Conservation (phyloP, 2,888 invertebrate genomes). For the Agonopterix heracliana region DNA sequence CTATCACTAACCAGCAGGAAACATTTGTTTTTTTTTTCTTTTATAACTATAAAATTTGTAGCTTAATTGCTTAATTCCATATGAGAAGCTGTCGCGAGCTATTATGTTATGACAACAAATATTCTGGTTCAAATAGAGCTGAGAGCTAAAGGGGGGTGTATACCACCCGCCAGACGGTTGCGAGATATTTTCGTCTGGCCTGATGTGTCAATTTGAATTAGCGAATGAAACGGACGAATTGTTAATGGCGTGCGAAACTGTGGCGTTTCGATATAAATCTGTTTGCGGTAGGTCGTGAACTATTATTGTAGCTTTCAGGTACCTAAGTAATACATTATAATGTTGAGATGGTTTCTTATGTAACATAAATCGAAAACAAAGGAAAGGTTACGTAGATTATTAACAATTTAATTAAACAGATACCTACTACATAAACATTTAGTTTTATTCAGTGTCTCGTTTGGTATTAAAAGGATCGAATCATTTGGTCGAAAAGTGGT, state of each 20-base stretch:
- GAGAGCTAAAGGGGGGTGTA: slow-evolving; percentile 28
- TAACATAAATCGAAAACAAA: too few species aligned
- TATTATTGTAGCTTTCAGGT: background rate
- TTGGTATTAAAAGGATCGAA: too few species aligned
- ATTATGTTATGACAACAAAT: slow-evolving; percentile 44
- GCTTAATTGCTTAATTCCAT: background rate
- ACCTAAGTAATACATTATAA: background rate
- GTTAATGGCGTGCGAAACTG: slow-evolving; percentile 38
- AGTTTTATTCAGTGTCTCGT: too few species aligned
- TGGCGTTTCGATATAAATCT: slow-evolving; percentile 11
- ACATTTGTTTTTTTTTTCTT: too few species aligned
- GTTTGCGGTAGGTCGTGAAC: slow-evolving; percentile 39
- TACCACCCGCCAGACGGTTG: slow-evolving; percentile 44
- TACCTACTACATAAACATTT: too few species aligned
- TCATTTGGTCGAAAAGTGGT: too few species aligned
- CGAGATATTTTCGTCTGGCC: slow-evolving; percentile 67
- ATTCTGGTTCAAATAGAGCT: slow-evolving; percentile 25
- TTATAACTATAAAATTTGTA: background rate
- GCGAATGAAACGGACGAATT: slow-evolving; percentile 48
- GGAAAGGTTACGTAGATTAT: too few species aligned
- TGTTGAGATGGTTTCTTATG: too few species aligned
- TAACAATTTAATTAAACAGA: too few species aligned
- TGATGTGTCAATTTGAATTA: slow-evolving; percentile 74
- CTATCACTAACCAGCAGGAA: too few species aligned
- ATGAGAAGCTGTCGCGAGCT: slow-evolving; percentile 44